Evolutionary conservation across 2,797 vertebrate species (phyloP).

Genomic region (Manis pentadactyla): DNA sequence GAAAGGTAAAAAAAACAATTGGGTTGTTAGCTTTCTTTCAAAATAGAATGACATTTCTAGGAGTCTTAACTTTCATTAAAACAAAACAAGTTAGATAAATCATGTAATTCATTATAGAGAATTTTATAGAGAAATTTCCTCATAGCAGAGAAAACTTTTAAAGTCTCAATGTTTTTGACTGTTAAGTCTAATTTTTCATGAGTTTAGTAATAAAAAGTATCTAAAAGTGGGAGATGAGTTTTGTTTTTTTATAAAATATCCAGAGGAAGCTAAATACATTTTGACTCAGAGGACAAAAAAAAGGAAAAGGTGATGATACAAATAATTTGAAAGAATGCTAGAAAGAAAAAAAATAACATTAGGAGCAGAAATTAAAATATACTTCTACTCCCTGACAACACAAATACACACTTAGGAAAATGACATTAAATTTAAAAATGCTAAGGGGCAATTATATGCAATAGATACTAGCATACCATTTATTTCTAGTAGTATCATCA

Average conservation of each 20-base stretch:
- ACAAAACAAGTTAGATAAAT: conserved; percentile 3
- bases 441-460: neutral
- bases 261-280: conserved; percentile 19
- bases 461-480: neutral
- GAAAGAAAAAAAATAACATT: neutral
- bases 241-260: neutral
- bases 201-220: neutral
- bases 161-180: neutral
- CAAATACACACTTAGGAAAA: neutral
- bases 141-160: neutral
- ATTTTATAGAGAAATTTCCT: conserved; percentile 2
- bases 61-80: conserved; percentile 43
- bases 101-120: neutral
- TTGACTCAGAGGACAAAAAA: neutral
- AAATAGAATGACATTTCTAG: conserved; percentile 1
- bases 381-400: neutral
- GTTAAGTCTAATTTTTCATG: neutral
- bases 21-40: neutral
- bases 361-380: conserved; percentile 31
- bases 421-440: conserved; percentile 13
- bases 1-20: neutral
- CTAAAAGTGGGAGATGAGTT: neutral
- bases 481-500: neutral
- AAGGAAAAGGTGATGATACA: conserved; percentile 36
- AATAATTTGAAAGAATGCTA: neutral